Evolutionary conservation across 2,797 vertebrate species (phyloP).

Genomic region (Eleutherodactylus coqui): DNA sequence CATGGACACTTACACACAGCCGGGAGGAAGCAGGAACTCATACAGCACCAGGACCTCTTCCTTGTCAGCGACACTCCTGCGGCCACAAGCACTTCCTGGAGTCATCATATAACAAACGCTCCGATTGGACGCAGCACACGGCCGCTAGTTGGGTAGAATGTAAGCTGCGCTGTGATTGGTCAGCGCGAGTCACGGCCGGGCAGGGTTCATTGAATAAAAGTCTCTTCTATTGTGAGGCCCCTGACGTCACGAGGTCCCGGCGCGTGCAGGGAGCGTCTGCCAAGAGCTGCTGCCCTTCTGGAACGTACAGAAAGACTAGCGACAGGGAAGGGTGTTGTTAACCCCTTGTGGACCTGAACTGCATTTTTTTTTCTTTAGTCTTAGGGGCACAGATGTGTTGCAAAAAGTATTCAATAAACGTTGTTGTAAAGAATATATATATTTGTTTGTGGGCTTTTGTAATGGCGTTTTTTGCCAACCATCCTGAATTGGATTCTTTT

Average conservation of each 20-base stretch:
- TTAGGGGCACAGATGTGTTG: no score
- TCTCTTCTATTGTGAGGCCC: background rate
- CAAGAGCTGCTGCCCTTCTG: background rate
- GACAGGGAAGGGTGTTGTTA: background rate
- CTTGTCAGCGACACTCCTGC: background rate
- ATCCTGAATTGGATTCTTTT: no score
- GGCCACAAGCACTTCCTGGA: constrained; percentile 34
- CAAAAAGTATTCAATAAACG: no score
- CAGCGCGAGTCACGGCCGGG: background rate
- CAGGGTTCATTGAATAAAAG: background rate
- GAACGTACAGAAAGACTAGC: background rate
- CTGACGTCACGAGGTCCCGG: background rate
- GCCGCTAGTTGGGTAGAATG: background rate
- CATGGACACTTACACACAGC: constrained; percentile 2
- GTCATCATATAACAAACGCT: background rate
- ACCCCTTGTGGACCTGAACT: background rate
- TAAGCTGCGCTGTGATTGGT: constrained; percentile 15
- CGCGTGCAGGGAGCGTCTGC: background rate
- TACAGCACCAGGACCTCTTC: background rate
- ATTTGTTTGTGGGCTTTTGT: no score
- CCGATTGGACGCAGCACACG: background rate
- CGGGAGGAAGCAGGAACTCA: constrained; percentile 12
- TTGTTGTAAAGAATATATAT: no score
- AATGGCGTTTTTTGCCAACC: no score
- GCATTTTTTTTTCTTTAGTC: no score